phyloP scores from a whole-genome alignment of 2,113 vertebrate species.

The Vimba vimba region DNA sequence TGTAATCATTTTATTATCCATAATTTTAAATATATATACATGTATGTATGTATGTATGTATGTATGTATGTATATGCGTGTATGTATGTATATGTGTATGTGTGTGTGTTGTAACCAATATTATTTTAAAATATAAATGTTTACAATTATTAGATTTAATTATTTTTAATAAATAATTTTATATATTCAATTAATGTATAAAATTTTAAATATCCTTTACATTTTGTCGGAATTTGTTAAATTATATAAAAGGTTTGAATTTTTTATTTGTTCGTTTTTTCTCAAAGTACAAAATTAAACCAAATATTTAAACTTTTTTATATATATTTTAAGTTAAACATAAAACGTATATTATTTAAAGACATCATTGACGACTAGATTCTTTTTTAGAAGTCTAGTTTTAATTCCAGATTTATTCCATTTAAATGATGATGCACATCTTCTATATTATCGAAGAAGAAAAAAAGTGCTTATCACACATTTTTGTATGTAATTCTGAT shows the following conservation, averaged over 20 bases:
- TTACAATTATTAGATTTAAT: too few relatives aligned
- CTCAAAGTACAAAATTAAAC: neutral
- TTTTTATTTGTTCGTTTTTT: neutral
- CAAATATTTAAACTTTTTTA: neutral
- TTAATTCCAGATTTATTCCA: neutral
- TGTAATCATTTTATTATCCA: neutral
- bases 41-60: too few relatives aligned
- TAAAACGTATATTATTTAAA: neutral
- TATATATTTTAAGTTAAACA: neutral
- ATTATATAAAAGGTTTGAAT: neutral
- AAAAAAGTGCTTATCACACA: neutral
- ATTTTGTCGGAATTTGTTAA: too few relatives aligned
- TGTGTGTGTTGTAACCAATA: neutral
- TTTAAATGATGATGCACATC: too few relatives aligned
- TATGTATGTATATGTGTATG: too few relatives aligned
- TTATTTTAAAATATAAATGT: too few relatives aligned
- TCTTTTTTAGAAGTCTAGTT: neutral
- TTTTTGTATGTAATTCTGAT: neutral
- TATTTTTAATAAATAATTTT: neutral
- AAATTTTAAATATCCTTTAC: too few relatives aligned
- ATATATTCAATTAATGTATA: neutral
- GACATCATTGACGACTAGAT: neutral
- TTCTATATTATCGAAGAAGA: neutral
- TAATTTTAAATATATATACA: neutral
- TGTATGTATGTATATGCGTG: too few relatives aligned